A percentile compares a stretch with the other conserved stretches of the same genome.
phyloP scores from a whole-genome alignment of 2,797 vertebrate species.

The Kryptopterus vitreolus region DNA sequence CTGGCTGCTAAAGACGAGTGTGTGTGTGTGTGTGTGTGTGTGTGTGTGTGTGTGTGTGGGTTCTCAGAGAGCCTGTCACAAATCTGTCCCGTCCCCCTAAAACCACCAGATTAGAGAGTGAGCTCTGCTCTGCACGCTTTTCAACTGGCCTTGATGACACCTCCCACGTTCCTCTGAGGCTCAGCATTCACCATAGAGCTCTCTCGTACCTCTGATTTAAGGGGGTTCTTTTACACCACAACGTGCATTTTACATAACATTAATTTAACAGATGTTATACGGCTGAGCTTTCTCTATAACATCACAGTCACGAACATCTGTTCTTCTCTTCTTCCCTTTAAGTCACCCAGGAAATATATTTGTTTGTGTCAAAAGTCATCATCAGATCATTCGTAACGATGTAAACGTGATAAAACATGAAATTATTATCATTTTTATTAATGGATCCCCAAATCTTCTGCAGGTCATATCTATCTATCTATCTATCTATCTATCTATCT shows the following conservation, averaged over 20 bases:
- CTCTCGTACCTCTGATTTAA: conserved; percentile 49
- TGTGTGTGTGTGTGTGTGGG: conserved; percentile 19
- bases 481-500: too few species aligned
- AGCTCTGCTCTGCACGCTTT: conserved; percentile 51
- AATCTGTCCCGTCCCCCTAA: conserved; percentile 59
- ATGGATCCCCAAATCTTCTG: too few species aligned
- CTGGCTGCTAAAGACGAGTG: conserved; percentile 53
- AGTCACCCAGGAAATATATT: conserved; percentile 47
- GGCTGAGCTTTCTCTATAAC: conserved; percentile 60
- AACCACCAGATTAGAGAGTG: conserved; percentile 69
- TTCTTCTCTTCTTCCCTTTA: conserved; percentile 47
- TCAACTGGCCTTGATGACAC: conserved; percentile 56
- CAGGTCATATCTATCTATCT: too few species aligned
- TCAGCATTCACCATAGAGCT: conserved; percentile 65
- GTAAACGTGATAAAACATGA: neutral
- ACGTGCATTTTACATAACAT: conserved; percentile 64
- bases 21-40: conserved; percentile 2
- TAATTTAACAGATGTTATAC: conserved; percentile 54
- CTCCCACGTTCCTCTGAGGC: conserved; percentile 54
- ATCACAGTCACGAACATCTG: conserved; percentile 61
- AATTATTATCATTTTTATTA: neutral
- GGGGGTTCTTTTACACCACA: conserved; percentile 60
- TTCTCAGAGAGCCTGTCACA: conserved; percentile 59
- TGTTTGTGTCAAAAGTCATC: conserved; percentile 44
- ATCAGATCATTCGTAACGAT: conserved; percentile 17